Evolutionary conservation across 2,113 vertebrate species (phyloP), one percentile per base, ranked within the genome.

Genomic region (Rana temporaria): DNA sequence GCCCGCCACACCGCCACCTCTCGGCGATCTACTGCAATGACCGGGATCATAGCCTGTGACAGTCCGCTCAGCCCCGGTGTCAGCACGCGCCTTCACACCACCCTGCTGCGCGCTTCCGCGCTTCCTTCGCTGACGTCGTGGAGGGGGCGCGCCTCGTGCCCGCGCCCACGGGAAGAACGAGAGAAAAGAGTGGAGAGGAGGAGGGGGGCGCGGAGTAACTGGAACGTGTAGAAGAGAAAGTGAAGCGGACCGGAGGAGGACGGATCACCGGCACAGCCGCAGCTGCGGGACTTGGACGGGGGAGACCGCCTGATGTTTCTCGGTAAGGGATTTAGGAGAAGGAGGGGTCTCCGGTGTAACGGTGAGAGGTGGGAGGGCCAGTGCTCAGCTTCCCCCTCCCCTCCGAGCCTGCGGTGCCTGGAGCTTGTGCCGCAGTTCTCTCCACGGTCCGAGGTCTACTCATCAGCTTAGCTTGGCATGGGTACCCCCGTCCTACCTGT

Each of bases 101-200:
- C 17, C 20, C 73, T 12, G 15, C 38, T 17, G 60, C 74, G 34
- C 62, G 34, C 63, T 6, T 59, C 26, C 76, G 76, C 6, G 60
- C 63, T 65, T 67, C 62, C 63, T 78, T 34, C 24, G 76, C 76
- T 78, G 76, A 78, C 76, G 76, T 78, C 26, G 75, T 66, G 16
- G 26, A n/a, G 17, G 38, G 4, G 17, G 57, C 56, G 63, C 42
- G 76, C 63, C 12, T 53, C 26, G 63, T 78, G 63, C 63, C 24
- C 9, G 63, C 63, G 48, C 63, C 56, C 38, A 67, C 62, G 63
- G 76, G 63, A 78, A 78, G 76, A 67, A 66, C 63, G 76, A 66
- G 63, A 67, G 63, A 66, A 30, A 32, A 55, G 38, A 19, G 63
- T 24, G 15, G 48, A 4, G 53, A n/a, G n/a, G n/a, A n/a, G n/a